These are phyloP conservation scores for Ophioninae sp. DNA, from an alignment of 2,888 invertebrate genomes.

Conservation along the genomic window DNA sequence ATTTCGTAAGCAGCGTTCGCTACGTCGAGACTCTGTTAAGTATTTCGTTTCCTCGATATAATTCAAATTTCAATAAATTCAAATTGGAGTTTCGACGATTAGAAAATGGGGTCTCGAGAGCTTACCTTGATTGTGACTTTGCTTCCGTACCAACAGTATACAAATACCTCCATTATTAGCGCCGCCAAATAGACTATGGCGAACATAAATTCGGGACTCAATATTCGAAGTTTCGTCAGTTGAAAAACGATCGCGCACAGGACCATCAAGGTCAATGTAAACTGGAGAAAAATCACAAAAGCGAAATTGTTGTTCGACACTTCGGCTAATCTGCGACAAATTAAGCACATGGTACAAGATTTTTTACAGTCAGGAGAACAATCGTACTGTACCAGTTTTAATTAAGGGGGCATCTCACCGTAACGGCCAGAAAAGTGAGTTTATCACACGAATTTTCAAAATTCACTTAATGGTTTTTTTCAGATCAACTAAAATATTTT, in stretches of 20 bases:
- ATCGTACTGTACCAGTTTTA: too few species aligned
- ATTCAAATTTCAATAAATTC: too few species aligned
- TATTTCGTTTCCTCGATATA: too few species aligned
- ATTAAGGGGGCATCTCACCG: too few species aligned
- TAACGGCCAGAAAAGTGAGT: too few species aligned
- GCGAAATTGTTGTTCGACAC: constrained; percentile 39
- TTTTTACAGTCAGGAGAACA: too few species aligned
- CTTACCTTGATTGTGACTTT: constrained; percentile 43
- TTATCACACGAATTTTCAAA: too few species aligned
- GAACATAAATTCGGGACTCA: constrained; percentile 40
- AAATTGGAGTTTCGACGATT: too few species aligned
- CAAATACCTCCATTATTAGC: constrained; percentile 46
- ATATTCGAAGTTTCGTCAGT: constrained; percentile 21
- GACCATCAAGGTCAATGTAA: constrained; percentile 36
- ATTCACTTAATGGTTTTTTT: too few species aligned
- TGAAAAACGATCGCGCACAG: constrained; percentile 44
- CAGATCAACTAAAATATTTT: too few species aligned
- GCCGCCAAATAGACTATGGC: constrained; percentile 31
- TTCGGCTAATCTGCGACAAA: constrained; percentile 33
- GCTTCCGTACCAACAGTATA: constrained; percentile 49
- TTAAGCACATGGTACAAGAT: too few species aligned
- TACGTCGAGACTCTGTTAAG: neutral
- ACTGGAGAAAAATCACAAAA: constrained; percentile 44
- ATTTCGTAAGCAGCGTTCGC: neutral
- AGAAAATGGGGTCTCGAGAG: too few species aligned